Percentiles rank a stretch among this genome's conserved stretches.
Conservation (phyloP, 2,113 vertebrate genomes). For the Coregonus clupeaformis region DNA sequence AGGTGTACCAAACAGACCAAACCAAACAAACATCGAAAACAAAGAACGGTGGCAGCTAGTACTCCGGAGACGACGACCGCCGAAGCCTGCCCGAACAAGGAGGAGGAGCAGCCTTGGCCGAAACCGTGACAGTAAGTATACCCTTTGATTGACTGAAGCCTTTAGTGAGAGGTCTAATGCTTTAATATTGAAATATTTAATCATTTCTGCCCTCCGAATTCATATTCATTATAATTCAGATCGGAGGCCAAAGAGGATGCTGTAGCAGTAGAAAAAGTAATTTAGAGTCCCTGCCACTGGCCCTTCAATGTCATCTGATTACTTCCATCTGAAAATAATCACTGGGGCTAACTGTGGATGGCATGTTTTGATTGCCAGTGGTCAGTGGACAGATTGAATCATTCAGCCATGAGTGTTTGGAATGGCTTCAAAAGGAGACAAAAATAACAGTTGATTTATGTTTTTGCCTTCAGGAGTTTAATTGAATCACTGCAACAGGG, state of each 20-base stretch:
- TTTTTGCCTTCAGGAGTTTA: background rate
- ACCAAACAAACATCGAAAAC: no score
- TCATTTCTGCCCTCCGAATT: slow-evolving; percentile 2
- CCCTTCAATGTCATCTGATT: background rate
- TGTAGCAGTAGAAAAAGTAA: background rate
- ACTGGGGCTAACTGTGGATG: background rate
- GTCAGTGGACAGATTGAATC: background rate
- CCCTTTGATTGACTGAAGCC: no score
- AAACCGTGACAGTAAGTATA: no score
- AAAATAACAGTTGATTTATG: background rate
- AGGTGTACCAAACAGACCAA: no score
- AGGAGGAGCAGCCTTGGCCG: no score
- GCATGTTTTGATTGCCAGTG: background rate
- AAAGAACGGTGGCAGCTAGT: no score
- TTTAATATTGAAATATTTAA: background rate
- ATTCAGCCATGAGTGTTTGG: background rate
- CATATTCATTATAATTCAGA: background rate
- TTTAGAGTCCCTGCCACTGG: background rate
- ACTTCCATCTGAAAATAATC: background rate
- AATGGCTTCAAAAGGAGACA: no score
- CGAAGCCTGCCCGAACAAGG: no score
- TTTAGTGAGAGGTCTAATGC: background rate
- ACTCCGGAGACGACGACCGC: no score
- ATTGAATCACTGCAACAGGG: background rate
- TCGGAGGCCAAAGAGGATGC: slow-evolving; percentile 11